Base-by-base conservation (phyloP, 2,797 vertebrate species). In the Dallia pectoralis region DNA sequence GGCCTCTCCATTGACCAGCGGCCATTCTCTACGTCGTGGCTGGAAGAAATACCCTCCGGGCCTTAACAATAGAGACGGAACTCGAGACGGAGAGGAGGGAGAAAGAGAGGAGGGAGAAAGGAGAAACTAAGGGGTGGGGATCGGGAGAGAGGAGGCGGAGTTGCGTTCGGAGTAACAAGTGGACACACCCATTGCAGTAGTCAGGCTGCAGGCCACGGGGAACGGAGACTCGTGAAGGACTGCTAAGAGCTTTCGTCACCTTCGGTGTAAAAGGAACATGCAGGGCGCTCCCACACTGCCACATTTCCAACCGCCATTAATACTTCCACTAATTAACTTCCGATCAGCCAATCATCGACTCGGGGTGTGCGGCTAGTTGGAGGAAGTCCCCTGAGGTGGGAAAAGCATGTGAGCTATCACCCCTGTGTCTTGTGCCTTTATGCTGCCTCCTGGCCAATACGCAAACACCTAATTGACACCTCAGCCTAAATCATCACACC, bases 171-270 rank as follows among this genome's bases (percentile, higher is more conserved):
- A 67, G 30, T 44, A 6, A 47, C 25, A 6, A 27, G n/a, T 40
- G 65, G 25, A 63, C 53, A 25, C 53, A 59, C n/a, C 53, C 53
- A 59, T 59, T 56, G 53, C 53, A 56, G 53, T 56, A 56, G 53
- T 9, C 3, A 56, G 22, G 22, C 7, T 36, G 40, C n/a, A 25
- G 36, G 27, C n/a, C n/a, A 67, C 3, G 65, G 75, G 53, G 77
- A 75, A 78, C 79, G 74, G 83, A 87, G 86, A 81, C 83, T 88
- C 87, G 87, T 90, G 69, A 82, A 73, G 73, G 87, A 84, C 81
- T 85, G 89, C 89, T 88, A 91, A 91, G 89, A 92, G 89, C 87
- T 89, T 88, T 84, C 89, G 85, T 85, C 90, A 91, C 78, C 68
- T 81, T 71, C 56, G 72, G 81, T 81, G 83, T 73, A 75, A 84